These are phyloP conservation scores for Caenorhabditis panamensis DNA, from an alignment of 2,888 invertebrate genomes.

Conservation along the genomic window DNA sequence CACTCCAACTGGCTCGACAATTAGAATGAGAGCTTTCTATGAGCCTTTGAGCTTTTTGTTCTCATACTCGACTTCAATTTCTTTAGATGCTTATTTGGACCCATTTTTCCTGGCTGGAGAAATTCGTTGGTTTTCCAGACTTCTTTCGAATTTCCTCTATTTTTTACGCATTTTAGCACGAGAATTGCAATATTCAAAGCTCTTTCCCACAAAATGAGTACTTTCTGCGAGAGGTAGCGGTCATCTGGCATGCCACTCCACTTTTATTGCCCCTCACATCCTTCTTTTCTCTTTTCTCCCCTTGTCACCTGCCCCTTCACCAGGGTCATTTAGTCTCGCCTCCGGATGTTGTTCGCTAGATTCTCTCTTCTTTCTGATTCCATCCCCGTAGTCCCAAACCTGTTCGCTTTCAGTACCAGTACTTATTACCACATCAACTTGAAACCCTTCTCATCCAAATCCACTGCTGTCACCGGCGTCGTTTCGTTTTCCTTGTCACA, in stretches of 20 bases:
- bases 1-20: no score
- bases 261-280: constrained; percentile 26
- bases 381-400: background rate
- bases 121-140: no score
- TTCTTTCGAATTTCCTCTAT: no score
- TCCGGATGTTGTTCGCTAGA: constrained; percentile 11
- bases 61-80: no score
- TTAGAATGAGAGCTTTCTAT: no score
- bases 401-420: background rate
- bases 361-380: constrained; percentile 1
- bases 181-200: background rate
- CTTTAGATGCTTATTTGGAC: no score
- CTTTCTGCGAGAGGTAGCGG: constrained; percentile 4
- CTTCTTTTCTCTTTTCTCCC: constrained; percentile 8
- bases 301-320: constrained; percentile 15
- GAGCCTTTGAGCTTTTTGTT: no score
- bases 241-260: constrained; percentile 52
- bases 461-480: background rate
- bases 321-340: constrained; percentile 5
- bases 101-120: no score
- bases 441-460: background rate
- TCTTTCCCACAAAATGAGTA: background rate
- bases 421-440: constrained; percentile 5
- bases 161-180: no score
- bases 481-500: background rate